Conservation (phyloP, 2,113 vertebrate species). For the Vulpes ferrilata region DNA sequence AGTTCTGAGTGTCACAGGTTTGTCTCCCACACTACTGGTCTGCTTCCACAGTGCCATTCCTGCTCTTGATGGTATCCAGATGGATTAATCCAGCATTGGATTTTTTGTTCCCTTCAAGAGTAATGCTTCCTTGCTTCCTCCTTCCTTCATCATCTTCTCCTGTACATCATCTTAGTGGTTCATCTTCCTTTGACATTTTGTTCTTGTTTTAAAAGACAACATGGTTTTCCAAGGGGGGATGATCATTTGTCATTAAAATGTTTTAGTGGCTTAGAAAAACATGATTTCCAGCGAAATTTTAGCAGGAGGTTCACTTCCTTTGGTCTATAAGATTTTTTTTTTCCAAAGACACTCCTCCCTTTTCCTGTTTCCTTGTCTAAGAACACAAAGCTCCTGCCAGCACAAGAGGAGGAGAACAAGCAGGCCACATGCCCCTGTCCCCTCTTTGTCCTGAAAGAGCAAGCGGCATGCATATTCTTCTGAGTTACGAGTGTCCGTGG, state of each 20-base stretch:
- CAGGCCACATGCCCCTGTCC: no score
- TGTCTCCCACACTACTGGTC: background rate
- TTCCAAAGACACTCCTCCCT: background rate
- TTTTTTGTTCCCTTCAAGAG: background rate
- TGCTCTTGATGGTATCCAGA: rapidly evolving
- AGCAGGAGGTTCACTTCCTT: background rate
- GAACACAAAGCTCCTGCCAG: background rate
- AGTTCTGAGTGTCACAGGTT: background rate
- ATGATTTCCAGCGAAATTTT: background rate
- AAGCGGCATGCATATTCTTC: rapidly evolving
- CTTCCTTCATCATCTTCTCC: background rate
- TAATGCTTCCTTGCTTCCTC: background rate
- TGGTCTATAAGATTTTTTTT: background rate
- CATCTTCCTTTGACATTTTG: background rate
- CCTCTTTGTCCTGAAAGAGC: background rate
- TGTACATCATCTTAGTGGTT: background rate
- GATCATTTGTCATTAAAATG: background rate
- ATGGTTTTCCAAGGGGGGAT: background rate
- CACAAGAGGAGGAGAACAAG: background rate
- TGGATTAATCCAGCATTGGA: background rate
- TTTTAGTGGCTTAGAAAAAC: background rate
- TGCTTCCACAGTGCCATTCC: background rate
- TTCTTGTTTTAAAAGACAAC: background rate
- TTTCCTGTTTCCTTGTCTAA: background rate
- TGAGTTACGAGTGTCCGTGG: no score